Evolutionary conservation across 2,888 invertebrate species (phyloP).

Genomic region (Archips crataeganus): DNA sequence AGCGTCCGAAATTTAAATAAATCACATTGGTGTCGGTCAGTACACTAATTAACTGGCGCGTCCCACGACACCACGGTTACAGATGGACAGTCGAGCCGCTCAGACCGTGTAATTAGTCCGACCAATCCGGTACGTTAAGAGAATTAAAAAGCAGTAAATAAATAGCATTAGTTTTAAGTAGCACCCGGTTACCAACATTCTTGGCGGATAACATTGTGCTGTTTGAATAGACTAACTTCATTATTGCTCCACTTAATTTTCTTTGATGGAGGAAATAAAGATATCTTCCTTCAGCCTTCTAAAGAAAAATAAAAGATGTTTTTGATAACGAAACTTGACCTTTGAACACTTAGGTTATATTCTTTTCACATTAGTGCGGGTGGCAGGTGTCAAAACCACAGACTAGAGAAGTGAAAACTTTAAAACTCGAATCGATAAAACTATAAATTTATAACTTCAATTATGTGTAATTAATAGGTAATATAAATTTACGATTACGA

Average conservation of each 20-base stretch:
- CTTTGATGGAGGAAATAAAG: no score
- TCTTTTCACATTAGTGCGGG: no score
- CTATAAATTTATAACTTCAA: no score
- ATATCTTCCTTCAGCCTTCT: background rate
- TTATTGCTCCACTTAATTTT: background rate
- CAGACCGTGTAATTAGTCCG: slow-evolving; percentile 82
- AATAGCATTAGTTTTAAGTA: slow-evolving; percentile 35
- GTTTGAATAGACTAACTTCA: background rate
- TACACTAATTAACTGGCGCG: slow-evolving; percentile 79
- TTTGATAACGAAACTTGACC: background rate
- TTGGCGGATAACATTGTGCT: slow-evolving; percentile 5
- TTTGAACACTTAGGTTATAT: background rate
- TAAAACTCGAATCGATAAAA: no score
- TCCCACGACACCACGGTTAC: slow-evolving; percentile 78
- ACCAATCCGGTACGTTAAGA: slow-evolving; percentile 53
- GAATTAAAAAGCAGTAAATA: slow-evolving; percentile 42
- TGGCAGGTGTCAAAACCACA: no score
- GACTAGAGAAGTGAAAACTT: no score
- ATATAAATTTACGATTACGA: no score
- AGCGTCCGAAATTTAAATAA: slow-evolving; percentile 64
- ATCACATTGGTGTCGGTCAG: slow-evolving; percentile 71
- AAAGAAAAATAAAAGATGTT: background rate
- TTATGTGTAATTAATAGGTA: no score
- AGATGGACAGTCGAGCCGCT: slow-evolving; percentile 80
- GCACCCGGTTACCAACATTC: slow-evolving; percentile 9